These are phyloP conservation scores for Dorcus parallelipipedus DNA, from an alignment of 2,888 invertebrate species.

Conservation along the genomic window DNA sequence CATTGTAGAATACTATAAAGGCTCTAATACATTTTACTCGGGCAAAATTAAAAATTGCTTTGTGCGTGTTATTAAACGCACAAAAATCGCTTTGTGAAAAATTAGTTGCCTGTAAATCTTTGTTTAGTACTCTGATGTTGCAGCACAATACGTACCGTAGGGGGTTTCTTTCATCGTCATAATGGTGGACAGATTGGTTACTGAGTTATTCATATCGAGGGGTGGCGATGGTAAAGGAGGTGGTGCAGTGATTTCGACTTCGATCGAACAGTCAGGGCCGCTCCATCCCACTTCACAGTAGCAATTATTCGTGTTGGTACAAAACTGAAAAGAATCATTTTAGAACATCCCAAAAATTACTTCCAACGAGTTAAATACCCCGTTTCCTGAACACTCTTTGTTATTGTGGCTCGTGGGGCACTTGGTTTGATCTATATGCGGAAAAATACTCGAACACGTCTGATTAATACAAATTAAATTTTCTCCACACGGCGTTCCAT, in stretches of 20 bases:
- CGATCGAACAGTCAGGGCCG: constrained; percentile 82
- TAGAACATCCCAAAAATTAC: not conserved
- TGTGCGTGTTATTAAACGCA: no score
- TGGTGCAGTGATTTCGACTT: constrained; percentile 62
- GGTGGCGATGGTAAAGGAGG: constrained; percentile 54
- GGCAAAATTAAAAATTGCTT: no score
- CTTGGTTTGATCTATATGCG: constrained; percentile 78
- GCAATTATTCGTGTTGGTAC: constrained; percentile 90
- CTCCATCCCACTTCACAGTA: constrained; percentile 87
- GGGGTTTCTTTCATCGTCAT: constrained; percentile 89
- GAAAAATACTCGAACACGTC: constrained; percentile 83
- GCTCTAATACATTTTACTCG: no score
- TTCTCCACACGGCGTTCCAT: constrained; percentile 92
- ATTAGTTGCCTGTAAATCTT: constrained; percentile 11
- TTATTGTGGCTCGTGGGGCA: constrained; percentile 89
- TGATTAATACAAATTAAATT: constrained; percentile 93
- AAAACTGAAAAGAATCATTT: constrained; percentile 60
- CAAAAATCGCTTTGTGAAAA: no score
- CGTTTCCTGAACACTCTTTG: constrained; percentile 90
- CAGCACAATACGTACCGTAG: constrained; percentile 71
- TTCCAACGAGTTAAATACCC: constrained; percentile 66
- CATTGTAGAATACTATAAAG: no score
- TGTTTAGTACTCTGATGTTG: constrained; percentile 13
- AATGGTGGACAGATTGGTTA: constrained; percentile 50
- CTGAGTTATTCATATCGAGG: constrained; percentile 48